Evolutionary conservation across 2,113 vertebrate species (phyloP).

Genomic region (Gasterosteus aculeatus): DNA sequence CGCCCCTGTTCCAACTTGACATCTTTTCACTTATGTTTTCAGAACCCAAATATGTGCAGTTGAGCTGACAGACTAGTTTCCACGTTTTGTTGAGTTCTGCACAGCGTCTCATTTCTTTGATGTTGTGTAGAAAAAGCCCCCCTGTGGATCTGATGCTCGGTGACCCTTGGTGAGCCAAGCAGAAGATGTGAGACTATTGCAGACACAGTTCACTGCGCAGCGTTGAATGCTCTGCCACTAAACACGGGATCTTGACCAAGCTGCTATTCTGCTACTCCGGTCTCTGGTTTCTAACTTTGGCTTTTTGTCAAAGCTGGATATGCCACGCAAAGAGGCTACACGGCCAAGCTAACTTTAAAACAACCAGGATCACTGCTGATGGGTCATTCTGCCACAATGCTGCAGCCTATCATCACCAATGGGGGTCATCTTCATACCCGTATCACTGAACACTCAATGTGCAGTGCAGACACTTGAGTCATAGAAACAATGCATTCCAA

Average conservation of each 20-base stretch:
- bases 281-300: constrained; percentile 5
- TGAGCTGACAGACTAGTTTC: constrained; percentile 14
- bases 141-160: constrained; percentile 9
- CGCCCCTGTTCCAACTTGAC: neutral
- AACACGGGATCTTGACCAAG: constrained; percentile 19
- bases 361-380: constrained; percentile 15
- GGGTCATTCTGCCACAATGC: neutral
- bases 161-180: constrained; percentile 18
- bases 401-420: constrained; percentile 9
- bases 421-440: neutral
- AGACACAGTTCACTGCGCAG: constrained; percentile 17
- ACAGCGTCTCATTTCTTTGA: constrained; percentile 20
- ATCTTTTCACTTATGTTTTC: neutral
- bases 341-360: neutral
- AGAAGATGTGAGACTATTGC: constrained; percentile 25
- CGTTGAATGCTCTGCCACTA: neutral
- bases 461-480: constrained; percentile 14
- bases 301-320: neutral
- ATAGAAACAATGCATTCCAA: constrained; percentile 26
- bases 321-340: neutral
- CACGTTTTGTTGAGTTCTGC: constrained; percentile 5
- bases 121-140: constrained; percentile 11
- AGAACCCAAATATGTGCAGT: neutral
- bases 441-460: constrained; percentile 11
- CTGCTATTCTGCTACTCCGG: neutral